phyloP scores from a whole-genome alignment of 2,888 invertebrate genomes.

The Drosophila pegasa region DNA sequence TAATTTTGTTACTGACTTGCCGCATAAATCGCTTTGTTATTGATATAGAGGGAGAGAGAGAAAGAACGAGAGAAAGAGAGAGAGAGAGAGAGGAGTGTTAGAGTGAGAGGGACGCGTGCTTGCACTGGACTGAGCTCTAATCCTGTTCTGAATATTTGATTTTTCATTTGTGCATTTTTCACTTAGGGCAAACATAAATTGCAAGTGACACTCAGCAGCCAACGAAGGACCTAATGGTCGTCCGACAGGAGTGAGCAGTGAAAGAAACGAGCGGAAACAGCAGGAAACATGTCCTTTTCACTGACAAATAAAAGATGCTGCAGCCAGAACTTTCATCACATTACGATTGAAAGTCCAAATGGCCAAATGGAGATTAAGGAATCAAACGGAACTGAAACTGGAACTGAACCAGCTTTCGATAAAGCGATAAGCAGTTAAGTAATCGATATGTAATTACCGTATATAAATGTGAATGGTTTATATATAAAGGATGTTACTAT shows the following conservation, averaged over 20 bases:
- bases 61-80: not conserved
- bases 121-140: constrained; percentile 30
- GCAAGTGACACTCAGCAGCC: constrained; percentile 42
- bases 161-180: constrained; percentile 69
- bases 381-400: constrained; percentile 8
- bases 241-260: constrained; percentile 22
- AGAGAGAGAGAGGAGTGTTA: not conserved
- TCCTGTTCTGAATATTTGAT: constrained; percentile 53
- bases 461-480: not conserved
- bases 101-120: not conserved
- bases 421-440: not conserved
- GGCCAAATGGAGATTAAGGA: constrained; percentile 1
- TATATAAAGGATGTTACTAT: not conserved
- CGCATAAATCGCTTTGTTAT: constrained; percentile 62
- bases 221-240: constrained; percentile 11
- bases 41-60: constrained; percentile 22
- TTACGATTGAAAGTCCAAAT: constrained; percentile 37
- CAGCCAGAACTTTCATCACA: constrained; percentile 52
- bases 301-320: constrained; percentile 4
- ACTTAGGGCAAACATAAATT: constrained; percentile 42
- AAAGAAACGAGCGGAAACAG: constrained; percentile 35
- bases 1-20: constrained; percentile 27
- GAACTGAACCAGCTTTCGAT: not conserved
- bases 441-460: not conserved
- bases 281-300: constrained; percentile 16